Evolutionary conservation across 2,113 vertebrate species (phyloP).

Genomic region (Felis catus): F.catus_Fca126_mat1.0 CM031412.1:210858501-210859000

Average conservation of each 20-base stretch:
- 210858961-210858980: neutral
- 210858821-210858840: no score
- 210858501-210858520: neutral
- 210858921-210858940: neutral
- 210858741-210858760: no score
- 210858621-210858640: neutral
- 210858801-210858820: no score
- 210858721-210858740: no score
- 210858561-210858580: neutral
- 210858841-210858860: no score
- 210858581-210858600: slow-evolving; percentile 13
- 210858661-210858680: neutral
- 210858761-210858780: no score
- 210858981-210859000: neutral
- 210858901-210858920: no score
- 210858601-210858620: neutral
- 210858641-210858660: neutral
- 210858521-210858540: neutral
- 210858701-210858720: neutral
- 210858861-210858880: no score
- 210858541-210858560: neutral
- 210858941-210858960: neutral
- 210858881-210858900: no score
- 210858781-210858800: no score
- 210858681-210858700: neutral